Evolutionary conservation across 1,140 invertebrate genomes (phyloP), one percentile per base, ranked within the genome.

Genomic region (Drosophila saltans): DNA sequence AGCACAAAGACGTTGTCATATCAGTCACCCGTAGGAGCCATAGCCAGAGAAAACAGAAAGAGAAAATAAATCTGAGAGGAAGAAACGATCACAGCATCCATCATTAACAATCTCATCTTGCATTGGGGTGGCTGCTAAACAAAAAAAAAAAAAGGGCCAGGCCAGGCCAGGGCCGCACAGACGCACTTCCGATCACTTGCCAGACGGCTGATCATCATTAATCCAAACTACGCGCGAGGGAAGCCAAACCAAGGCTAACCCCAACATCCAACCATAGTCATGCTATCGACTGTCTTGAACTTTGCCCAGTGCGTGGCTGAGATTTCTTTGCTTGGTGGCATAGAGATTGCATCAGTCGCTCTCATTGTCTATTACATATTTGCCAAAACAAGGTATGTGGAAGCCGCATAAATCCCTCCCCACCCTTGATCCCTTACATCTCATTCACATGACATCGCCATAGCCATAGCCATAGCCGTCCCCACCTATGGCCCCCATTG

Each of bases 331-430:
- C 79, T 92, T n/a, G 91, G 91, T 21, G 83, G 84, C 75, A 81
- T 92, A 52, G 91, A 92, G 78, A 89, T 81, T 59, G 85, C 88
- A 72, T 92, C 91, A 63, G 80, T 91, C 52, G 88, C 83, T 56
- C 75, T 92, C 33, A 78, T 92, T 72, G 69, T 92, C 16, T 92
- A 92, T 70, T 92, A 89, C 62, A 75, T 92, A 62, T 92, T 90
- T 69, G 85, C 91, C 39, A 92, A 91, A 69, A 92, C 91, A 63
- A 92, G 91, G 91, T 92, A 75, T 84, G 85, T 88, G 60, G 83
- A 85, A 82, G 79, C 79, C 75, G 79, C 48, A 64, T 65, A 77
- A 77, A 77, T 76, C 65, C 41, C 40, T 41, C 40, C 16, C 11
- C 24, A 58, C 56, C 28, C 45, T 52, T 52, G 21, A 52, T 52